phyloP scores from a whole-genome alignment of 2,113 vertebrate genomes.

The human (Homo sapiens) region DNA sequence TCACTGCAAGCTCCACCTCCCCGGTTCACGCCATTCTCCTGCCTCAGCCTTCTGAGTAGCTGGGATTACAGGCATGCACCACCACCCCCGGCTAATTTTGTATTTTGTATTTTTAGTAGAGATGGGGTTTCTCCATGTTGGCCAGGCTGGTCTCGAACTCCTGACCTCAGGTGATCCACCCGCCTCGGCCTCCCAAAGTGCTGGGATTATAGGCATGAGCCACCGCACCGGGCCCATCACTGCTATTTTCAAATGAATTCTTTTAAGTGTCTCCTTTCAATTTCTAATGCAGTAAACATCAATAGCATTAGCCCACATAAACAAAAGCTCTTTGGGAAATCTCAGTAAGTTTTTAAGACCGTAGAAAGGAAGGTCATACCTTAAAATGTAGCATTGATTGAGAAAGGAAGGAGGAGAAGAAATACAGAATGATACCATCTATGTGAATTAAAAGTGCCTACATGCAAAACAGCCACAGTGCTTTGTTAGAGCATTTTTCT shows the following conservation, averaged over 20 bases:
- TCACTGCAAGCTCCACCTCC: too few species aligned
- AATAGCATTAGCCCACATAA: slow-evolving; percentile 59
- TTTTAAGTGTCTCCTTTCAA: background rate
- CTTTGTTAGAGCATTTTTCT: background rate
- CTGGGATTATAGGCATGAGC: too few species aligned
- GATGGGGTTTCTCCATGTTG: too few species aligned
- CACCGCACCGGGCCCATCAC: background rate
- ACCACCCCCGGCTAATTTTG: too few species aligned
- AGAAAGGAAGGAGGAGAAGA: background rate
- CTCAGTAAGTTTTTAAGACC: background rate
- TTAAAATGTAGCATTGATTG: background rate
- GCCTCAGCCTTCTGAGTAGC: too few species aligned
- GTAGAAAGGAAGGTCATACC: background rate
- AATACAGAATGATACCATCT: background rate
- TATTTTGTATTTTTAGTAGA: too few species aligned
- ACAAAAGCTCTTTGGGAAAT: slow-evolving; percentile 47
- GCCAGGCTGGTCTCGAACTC: too few species aligned
- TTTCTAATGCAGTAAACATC: background rate
- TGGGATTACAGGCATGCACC: too few species aligned
- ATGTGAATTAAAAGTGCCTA: background rate
- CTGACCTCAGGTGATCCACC: too few species aligned
- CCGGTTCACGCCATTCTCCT: too few species aligned
- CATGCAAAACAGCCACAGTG: background rate
- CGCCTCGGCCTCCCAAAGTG: too few species aligned
- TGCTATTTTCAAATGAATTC: background rate